Conservation (phyloP, 1,140 invertebrate species). For the Eupeodes corollae region DNA sequence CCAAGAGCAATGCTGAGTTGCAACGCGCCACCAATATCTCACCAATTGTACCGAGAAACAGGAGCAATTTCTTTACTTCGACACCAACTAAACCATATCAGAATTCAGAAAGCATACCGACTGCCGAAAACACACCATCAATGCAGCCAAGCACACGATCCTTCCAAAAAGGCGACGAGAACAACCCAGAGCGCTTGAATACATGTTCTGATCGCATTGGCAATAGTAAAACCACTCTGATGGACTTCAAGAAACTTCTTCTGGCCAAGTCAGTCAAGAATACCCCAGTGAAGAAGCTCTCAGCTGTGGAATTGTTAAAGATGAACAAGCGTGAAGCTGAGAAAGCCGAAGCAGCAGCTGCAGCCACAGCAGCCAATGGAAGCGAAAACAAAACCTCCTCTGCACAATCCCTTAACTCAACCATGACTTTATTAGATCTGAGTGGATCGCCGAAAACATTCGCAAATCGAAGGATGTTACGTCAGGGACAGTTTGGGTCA, state of each 20-base stretch:
- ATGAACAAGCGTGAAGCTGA: conserved; percentile 31
- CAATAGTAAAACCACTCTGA: conserved; percentile 53
- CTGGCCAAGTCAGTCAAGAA: conserved; percentile 45
- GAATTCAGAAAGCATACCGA: conserved; percentile 11
- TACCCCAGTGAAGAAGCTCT: conserved; percentile 47
- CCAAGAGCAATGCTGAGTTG: conserved; percentile 14
- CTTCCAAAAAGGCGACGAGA: conserved; percentile 22
- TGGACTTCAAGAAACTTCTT: conserved; percentile 73
- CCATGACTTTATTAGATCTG: conserved; percentile 41
- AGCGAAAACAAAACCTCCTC: neutral
- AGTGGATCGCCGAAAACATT: conserved; percentile 55
- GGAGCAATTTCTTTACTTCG: conserved; percentile 43
- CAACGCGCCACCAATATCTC: conserved; percentile 44
- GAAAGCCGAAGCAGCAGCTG: neutral
- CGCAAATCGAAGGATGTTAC: conserved; percentile 45
- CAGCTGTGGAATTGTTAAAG: conserved; percentile 73
- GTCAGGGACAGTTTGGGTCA: conserved; percentile 40
- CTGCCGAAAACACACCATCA: conserved; percentile 15
- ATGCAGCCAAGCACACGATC: conserved; percentile 18
- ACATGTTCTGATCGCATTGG: conserved; percentile 47
- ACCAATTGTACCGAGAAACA: conserved; percentile 48
- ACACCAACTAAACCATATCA: conserved; percentile 33
- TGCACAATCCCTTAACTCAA: conserved; percentile 29
- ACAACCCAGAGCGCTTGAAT: conserved; percentile 43
- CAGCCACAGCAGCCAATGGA: neutral